These are phyloP conservation scores for Scaptomyza caliginosa DNA, from an alignment of 2,888 invertebrate genomes.

Conservation along the genomic window DNA sequence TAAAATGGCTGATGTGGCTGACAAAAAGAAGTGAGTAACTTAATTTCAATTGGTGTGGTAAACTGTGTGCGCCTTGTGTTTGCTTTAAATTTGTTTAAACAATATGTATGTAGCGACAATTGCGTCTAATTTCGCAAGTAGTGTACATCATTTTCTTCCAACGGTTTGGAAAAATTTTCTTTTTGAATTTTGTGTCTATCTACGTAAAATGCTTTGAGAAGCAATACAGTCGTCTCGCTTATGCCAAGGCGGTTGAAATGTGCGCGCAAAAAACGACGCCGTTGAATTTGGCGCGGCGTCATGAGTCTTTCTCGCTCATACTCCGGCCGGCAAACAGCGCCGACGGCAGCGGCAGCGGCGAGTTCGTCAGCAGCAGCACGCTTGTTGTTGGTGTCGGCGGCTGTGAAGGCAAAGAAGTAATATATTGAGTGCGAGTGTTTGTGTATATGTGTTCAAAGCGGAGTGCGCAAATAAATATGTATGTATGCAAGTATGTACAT, in stretches of 20 bases:
- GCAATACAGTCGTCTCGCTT: slow-evolving; percentile 64
- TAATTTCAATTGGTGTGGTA: slow-evolving; percentile 38
- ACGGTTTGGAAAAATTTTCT: slow-evolving; percentile 70
- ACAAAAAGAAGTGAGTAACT: slow-evolving; percentile 84
- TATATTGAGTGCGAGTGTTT: slow-evolving; percentile 29
- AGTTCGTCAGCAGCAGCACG: slow-evolving; percentile 44
- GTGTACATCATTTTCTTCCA: slow-evolving; percentile 59
- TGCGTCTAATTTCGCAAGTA: slow-evolving; percentile 54
- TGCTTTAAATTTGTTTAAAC: slow-evolving; percentile 51
- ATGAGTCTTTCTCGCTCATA: slow-evolving; percentile 68
- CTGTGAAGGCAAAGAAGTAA: slow-evolving; percentile 60
- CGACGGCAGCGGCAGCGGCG: slow-evolving; percentile 53
- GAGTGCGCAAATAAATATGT: slow-evolving; percentile 69
- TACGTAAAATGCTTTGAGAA: slow-evolving; percentile 61
- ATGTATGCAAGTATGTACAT: slow-evolving; percentile 28
- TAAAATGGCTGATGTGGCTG: slow-evolving; percentile 84
- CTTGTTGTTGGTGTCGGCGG: slow-evolving; percentile 43
- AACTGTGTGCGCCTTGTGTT: slow-evolving; percentile 41
- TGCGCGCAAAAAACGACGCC: slow-evolving; percentile 77
- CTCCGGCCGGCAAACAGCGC: slow-evolving; percentile 72
- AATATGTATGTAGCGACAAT: slow-evolving; percentile 38
- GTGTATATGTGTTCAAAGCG: slow-evolving; percentile 56
- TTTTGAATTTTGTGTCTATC: slow-evolving; percentile 81
- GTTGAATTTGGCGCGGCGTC: slow-evolving; percentile 78
- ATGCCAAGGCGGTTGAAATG: slow-evolving; percentile 43